These are phyloP conservation scores for Salvator merianae DNA, from an alignment of 2,113 vertebrate genomes.

Conservation along the genomic window DNA sequence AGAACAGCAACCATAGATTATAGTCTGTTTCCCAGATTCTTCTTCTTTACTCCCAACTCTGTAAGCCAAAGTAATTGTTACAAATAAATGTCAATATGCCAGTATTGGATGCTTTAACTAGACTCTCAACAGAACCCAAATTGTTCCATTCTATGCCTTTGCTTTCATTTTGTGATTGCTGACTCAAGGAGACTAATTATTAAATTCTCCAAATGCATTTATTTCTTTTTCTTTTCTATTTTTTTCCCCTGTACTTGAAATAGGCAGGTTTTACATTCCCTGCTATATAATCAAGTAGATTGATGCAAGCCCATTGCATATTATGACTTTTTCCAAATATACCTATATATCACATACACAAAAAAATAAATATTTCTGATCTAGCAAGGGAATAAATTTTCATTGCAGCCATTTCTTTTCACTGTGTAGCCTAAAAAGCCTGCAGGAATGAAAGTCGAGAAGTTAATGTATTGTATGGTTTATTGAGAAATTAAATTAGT, in stretches of 20 bases:
- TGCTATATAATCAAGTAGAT: conserved; percentile 12
- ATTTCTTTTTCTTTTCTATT: not conserved
- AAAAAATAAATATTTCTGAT: conserved; percentile 23
- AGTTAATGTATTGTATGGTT: conserved; percentile 38
- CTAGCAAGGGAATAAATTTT: conserved; percentile 21
- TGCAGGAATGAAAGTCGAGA: conserved; percentile 30
- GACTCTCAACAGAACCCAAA: not conserved
- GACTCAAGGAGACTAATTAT: conserved; percentile 38
- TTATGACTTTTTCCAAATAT: conserved; percentile 4
- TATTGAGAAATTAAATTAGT: conserved; percentile 59
- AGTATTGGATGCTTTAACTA: conserved; percentile 6
- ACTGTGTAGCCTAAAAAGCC: conserved; percentile 17
- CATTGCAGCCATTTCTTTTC: not conserved
- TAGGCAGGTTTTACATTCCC: not conserved
- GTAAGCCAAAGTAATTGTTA: conserved; percentile 22
- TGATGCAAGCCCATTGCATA: not conserved
- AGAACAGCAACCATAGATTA: too few species aligned
- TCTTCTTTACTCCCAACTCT: not conserved
- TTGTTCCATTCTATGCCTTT: not conserved
- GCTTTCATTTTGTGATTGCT: conserved; percentile 21
- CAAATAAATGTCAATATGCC: conserved; percentile 9
- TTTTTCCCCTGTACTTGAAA: not conserved
- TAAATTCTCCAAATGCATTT: conserved; percentile 11
- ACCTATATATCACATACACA: not conserved
- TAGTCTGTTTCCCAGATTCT: not conserved